These are phyloP conservation scores for Laupala kohalensis DNA, from an alignment of 1,140 invertebrate genomes.

Conservation along the genomic window DNA sequence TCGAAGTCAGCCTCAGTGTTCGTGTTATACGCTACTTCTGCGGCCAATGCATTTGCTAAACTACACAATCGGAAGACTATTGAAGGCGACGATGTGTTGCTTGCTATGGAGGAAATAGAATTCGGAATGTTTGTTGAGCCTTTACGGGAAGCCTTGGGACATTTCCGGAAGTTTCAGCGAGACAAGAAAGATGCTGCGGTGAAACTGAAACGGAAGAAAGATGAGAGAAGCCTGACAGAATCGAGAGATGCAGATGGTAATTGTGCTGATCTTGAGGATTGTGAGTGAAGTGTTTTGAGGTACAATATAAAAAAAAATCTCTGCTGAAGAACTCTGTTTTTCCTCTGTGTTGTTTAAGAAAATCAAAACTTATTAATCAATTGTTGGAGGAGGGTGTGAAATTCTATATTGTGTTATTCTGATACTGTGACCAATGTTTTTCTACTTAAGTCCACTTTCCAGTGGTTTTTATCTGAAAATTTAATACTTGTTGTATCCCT, in stretches of 20 bases:
- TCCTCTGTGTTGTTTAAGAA: too few relatives aligned
- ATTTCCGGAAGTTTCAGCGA: conserved; percentile 40
- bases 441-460: too few relatives aligned
- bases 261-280: too few relatives aligned
- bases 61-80: conserved; percentile 78
- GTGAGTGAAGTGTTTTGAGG: too few relatives aligned
- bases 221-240: conserved; percentile 20
- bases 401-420: too few relatives aligned
- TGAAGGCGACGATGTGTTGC: conserved; percentile 69
- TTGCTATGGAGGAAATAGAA: conserved; percentile 78
- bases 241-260: not conserved
- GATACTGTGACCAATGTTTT: too few relatives aligned
- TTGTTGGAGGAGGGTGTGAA: too few relatives aligned
- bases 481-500: too few relatives aligned
- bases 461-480: too few relatives aligned
- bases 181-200: conserved; percentile 42
- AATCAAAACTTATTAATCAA: too few relatives aligned
- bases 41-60: conserved; percentile 60
- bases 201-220: conserved; percentile 37
- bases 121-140: conserved; percentile 80
- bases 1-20: conserved; percentile 72
- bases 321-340: too few relatives aligned
- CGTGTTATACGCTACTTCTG: conserved; percentile 68
- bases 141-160: conserved; percentile 61
- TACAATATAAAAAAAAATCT: too few relatives aligned